phyloP scores from a whole-genome alignment of 1,140 invertebrate genomes.

The Mercenaria mercenaria region DNA sequence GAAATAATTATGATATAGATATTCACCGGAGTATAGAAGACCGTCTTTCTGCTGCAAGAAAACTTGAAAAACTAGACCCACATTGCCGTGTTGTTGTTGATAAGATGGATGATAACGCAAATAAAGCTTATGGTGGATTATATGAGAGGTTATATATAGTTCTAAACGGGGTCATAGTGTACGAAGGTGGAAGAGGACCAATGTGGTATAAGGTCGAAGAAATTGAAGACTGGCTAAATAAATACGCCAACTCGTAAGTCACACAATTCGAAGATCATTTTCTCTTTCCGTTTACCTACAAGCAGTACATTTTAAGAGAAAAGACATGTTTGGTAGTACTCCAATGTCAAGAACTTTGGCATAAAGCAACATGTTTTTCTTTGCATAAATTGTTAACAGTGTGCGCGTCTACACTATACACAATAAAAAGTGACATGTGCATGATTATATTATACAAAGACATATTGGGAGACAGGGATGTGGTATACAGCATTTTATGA shows the following conservation, averaged over 20 bases:
- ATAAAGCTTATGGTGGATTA: conserved; percentile 66
- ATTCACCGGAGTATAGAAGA: conserved; percentile 71
- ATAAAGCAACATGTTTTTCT: no score
- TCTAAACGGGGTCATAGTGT: conserved; percentile 67
- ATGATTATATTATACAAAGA: no score
- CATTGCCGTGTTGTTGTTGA: conserved; percentile 71
- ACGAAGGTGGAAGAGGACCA: conserved; percentile 72
- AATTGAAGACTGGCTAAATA: conserved; percentile 53
- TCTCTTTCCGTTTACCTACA: no score
- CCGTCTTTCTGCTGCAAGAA: conserved; percentile 71
- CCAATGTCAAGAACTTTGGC: no score
- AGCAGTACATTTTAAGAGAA: no score
- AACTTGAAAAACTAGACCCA: conserved; percentile 19
- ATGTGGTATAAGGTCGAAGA: conserved; percentile 53
- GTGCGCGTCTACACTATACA: no score
- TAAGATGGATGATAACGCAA: conserved; percentile 68
- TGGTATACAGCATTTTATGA: no score
- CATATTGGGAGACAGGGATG: no score
- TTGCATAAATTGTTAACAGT: no score
- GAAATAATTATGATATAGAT: conserved; percentile 51
- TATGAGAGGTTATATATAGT: conserved; percentile 76
- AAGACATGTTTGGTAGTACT: no score
- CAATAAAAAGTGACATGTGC: no score
- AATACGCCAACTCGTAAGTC: background rate
- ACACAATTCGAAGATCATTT: no score